These are phyloP conservation scores for Aphis gossypii DNA, from an alignment of 1,140 invertebrate species.

Conservation along the genomic window DNA sequence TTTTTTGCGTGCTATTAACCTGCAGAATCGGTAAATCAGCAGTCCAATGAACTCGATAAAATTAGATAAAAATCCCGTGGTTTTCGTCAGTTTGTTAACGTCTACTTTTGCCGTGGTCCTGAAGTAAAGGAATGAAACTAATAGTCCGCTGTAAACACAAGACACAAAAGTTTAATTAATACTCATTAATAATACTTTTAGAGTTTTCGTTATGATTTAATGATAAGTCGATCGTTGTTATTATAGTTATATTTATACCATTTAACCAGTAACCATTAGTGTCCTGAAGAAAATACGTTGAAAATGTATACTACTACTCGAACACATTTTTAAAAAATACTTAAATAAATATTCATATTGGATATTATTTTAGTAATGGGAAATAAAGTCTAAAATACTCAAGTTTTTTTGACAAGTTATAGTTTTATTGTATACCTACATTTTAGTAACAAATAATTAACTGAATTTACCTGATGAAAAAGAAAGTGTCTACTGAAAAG, in stretches of 20 bases:
- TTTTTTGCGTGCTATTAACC: slow-evolving; percentile 64
- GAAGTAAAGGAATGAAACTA: slow-evolving; percentile 85
- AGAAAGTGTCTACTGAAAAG: slow-evolving; percentile 92
- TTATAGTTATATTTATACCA: neutral
- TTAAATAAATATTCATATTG: too few relatives aligned
- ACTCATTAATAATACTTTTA: neutral
- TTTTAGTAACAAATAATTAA: neutral
- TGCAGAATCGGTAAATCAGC: slow-evolving; percentile 78
- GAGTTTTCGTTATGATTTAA: neutral
- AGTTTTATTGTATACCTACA: too few relatives aligned
- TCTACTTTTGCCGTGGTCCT: slow-evolving; percentile 80
- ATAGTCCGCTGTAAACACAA: slow-evolving; percentile 71
- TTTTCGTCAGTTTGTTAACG: slow-evolving; percentile 73
- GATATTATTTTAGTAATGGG: neutral
- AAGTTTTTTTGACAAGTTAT: neutral
- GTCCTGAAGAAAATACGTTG: too few relatives aligned
- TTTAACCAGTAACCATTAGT: too few relatives aligned
- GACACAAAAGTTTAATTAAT: neutral
- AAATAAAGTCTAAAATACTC: neutral
- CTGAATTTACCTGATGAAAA: slow-evolving; percentile 75
- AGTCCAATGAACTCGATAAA: slow-evolving; percentile 80
- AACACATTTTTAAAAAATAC: too few relatives aligned
- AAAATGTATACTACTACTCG: too few relatives aligned
- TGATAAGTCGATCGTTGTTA: too few relatives aligned
- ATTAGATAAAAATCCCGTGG: slow-evolving; percentile 74